Percentiles rank a stretch among this genome's conserved stretches.
phyloP scores from a whole-genome alignment of 2,888 invertebrate species.

The Latheticus oryzae region DNA sequence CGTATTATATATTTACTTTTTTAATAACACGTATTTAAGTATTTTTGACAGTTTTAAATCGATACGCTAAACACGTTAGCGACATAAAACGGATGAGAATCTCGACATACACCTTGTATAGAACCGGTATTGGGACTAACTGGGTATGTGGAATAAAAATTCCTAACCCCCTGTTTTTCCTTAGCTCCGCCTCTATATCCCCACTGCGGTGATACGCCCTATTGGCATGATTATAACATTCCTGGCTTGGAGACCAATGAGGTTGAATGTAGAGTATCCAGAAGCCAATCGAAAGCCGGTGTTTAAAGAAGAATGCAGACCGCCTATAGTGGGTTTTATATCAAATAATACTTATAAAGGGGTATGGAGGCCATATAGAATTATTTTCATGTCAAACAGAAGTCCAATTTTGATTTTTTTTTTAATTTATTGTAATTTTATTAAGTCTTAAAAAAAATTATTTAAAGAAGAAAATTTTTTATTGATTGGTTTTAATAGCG shows the following conservation, averaged over 20 bases:
- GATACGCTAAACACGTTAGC: constrained; percentile 19
- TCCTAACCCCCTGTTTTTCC: constrained; percentile 55
- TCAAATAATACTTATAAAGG: constrained; percentile 56
- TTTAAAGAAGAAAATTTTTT: too few relatives aligned
- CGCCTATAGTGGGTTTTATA: constrained; percentile 55
- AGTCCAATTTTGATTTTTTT: not conserved
- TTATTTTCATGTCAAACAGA: constrained; percentile 16
- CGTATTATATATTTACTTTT: not conserved
- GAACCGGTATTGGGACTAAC: constrained; percentile 54
- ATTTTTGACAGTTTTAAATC: constrained; percentile 16
- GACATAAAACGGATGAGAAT: constrained; percentile 24
- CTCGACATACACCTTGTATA: constrained; percentile 40
- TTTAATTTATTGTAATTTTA: too few relatives aligned
- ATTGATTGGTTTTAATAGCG: too few relatives aligned
- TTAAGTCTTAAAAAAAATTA: too few relatives aligned
- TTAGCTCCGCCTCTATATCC: constrained; percentile 51
- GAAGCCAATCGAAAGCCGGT: constrained; percentile 47
- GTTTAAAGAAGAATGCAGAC: constrained; percentile 50
- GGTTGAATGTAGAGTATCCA: constrained; percentile 30
- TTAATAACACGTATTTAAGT: constrained; percentile 8
- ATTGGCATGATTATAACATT: constrained; percentile 55
- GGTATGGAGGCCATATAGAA: constrained; percentile 56
- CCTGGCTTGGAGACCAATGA: constrained; percentile 51
- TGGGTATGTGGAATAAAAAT: constrained; percentile 54
- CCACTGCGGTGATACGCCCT: constrained; percentile 52